Conservation (phyloP, 2,113 vertebrate genomes). For the Poeciliopsis retropinna region DNA sequence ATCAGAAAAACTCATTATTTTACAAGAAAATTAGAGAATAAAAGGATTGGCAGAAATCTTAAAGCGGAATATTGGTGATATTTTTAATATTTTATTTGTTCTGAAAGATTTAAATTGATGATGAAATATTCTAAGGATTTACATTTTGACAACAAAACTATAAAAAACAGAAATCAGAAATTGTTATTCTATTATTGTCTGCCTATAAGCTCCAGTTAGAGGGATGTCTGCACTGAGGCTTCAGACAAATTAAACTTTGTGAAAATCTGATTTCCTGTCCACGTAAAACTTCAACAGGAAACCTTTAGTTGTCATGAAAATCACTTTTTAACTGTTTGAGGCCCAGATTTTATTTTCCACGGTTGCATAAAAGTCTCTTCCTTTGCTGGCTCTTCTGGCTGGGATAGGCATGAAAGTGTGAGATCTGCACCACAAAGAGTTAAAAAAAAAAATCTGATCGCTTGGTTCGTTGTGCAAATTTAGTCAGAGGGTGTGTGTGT, state of each 20-base stretch:
- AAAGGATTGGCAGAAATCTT: too few relatives aligned
- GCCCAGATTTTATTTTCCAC: slow-evolving; percentile 28
- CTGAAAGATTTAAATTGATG: too few relatives aligned
- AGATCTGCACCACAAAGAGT: slow-evolving; percentile 57
- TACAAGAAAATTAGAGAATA: too few relatives aligned
- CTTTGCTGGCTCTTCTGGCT: slow-evolving; percentile 9
- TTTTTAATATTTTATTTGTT: too few relatives aligned
- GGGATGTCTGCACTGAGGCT: not conserved
- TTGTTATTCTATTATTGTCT: not conserved
- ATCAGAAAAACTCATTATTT: too few relatives aligned
- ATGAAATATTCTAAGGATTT: too few relatives aligned
- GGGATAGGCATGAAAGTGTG: slow-evolving; percentile 36
- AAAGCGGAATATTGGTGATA: too few relatives aligned
- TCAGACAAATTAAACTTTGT: not conserved
- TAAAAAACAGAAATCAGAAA: too few relatives aligned
- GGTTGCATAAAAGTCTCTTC: slow-evolving; percentile 42
- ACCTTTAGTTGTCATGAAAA: slow-evolving; percentile 35
- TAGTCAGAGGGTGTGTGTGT: slow-evolving; percentile 11
- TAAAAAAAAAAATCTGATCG: slow-evolving; percentile 49
- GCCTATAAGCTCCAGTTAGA: not conserved
- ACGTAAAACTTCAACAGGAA: slow-evolving; percentile 6
- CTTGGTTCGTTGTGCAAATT: slow-evolving; percentile 37
- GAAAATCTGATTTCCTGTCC: slow-evolving; percentile 7
- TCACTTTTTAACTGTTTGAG: slow-evolving; percentile 62
- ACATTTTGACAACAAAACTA: too few relatives aligned